These are phyloP conservation scores for Andrena camellia DNA, from an alignment of 2,888 invertebrate genomes.

Conservation along the genomic window DNA sequence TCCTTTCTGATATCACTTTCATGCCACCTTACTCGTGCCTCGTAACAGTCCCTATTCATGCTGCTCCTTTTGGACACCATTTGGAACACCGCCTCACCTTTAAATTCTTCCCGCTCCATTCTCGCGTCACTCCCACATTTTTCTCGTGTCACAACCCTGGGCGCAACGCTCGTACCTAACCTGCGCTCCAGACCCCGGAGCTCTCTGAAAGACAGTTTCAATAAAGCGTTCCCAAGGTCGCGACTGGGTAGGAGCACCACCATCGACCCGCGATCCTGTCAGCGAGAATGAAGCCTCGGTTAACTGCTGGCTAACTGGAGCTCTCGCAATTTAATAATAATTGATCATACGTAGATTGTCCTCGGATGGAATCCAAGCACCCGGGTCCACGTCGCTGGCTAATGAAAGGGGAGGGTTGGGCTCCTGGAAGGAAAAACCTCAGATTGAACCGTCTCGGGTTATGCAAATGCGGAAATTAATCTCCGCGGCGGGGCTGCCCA, in stretches of 20 bases:
- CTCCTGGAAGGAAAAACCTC: not conserved
- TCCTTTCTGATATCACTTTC: not conserved
- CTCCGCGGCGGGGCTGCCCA: constrained; percentile 2
- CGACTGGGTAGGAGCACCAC: not conserved
- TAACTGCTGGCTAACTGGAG: constrained; percentile 42
- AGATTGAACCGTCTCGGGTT: constrained; percentile 33
- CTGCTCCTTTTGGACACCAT: too few species aligned
- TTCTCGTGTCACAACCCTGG: not conserved
- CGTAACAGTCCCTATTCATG: too few species aligned
- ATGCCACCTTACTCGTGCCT: too few species aligned
- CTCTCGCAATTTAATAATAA: not conserved
- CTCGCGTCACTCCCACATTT: not conserved
- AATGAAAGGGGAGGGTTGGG: not conserved
- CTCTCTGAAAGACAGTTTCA: constrained; percentile 32
- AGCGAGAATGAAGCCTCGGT: constrained; percentile 42
- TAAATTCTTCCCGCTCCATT: not conserved
- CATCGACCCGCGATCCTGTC: constrained; percentile 31
- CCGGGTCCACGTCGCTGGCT: constrained; percentile 23
- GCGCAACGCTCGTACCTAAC: not conserved
- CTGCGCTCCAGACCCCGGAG: not conserved
- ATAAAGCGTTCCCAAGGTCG: constrained; percentile 43
- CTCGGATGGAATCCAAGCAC: constrained; percentile 36
- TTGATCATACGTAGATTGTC: constrained; percentile 28
- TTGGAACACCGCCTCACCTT: too few species aligned
- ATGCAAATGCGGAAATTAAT: constrained; percentile 47